Evolutionary conservation across 2,113 vertebrate species (phyloP).

Genomic region (Aegithalos caudatus): DNA sequence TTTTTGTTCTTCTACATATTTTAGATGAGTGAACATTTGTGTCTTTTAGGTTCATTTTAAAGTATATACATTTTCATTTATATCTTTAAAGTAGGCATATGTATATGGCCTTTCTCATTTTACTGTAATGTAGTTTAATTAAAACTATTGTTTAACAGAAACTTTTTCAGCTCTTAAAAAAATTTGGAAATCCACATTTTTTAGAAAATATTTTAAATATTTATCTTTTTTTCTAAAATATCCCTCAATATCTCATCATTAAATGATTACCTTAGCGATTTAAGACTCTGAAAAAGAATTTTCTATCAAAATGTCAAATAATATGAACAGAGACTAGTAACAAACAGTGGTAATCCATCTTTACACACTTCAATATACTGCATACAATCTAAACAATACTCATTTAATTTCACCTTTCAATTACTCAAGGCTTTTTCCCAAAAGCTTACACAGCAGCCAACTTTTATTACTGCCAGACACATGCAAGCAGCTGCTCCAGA

Average conservation of each 20-base stretch:
- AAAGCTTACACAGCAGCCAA: not conserved
- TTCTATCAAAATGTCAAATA: constrained; percentile 26
- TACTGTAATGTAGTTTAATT: not conserved
- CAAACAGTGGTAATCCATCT: constrained; percentile 5
- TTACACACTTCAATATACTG: constrained; percentile 6
- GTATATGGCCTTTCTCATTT: not conserved
- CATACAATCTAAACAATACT: constrained; percentile 4
- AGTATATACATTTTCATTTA: not conserved
- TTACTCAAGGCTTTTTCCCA: not conserved
- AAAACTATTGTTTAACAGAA: not conserved
- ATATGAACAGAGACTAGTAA: not conserved
- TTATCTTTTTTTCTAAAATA: not conserved
- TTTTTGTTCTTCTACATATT: not conserved
- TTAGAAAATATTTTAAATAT: not conserved
- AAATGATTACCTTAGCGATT: constrained; percentile 4
- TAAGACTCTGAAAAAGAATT: not conserved
- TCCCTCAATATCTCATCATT: not conserved
- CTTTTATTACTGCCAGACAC: not conserved
- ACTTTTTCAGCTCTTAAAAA: not conserved
- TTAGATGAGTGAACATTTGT: not conserved
- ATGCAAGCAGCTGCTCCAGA: not conserved
- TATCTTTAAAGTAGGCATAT: not conserved
- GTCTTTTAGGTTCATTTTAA: not conserved
- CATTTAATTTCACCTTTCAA: constrained; percentile 35
- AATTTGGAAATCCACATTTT: not conserved